Evolutionary conservation across 2,797 vertebrate genomes (phyloP).

Genomic region (Onychomys leucogaster): DNA sequence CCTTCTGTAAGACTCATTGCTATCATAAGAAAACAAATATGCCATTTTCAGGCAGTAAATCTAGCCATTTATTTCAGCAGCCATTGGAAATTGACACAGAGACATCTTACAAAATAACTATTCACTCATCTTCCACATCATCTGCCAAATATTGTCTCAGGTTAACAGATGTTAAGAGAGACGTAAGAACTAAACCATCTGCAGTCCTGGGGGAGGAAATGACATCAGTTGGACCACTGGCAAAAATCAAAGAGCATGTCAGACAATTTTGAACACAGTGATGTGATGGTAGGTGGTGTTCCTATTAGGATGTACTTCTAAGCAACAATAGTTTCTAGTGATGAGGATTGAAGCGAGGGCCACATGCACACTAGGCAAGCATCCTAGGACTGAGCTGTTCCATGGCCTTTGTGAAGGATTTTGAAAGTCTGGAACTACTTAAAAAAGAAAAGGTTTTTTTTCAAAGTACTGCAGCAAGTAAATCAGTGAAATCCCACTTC

Average conservation of each 20-base stretch:
- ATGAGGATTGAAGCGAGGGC: neutral
- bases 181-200: neutral
- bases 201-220: neutral
- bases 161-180: neutral
- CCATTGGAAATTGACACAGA: neutral
- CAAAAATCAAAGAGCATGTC: neutral
- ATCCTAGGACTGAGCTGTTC: neutral
- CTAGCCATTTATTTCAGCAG: neutral
- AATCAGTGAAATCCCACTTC: neutral
- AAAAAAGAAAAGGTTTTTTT: neutral
- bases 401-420: neutral
- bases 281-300: neutral
- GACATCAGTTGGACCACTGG: neutral
- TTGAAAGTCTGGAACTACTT: constrained; percentile 33
- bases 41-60: neutral
- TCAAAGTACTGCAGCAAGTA: neutral
- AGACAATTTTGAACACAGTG: neutral
- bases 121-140: neutral
- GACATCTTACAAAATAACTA: neutral
- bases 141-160: neutral
- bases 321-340: neutral
- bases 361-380: neutral
- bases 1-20: neutral
- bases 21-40: neutral
- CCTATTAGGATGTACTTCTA: neutral